Evolutionary conservation across 2,888 invertebrate species (phyloP), one percentile per base, ranked within the genome.

Genomic region (Phymatocera aterrima): DNA sequence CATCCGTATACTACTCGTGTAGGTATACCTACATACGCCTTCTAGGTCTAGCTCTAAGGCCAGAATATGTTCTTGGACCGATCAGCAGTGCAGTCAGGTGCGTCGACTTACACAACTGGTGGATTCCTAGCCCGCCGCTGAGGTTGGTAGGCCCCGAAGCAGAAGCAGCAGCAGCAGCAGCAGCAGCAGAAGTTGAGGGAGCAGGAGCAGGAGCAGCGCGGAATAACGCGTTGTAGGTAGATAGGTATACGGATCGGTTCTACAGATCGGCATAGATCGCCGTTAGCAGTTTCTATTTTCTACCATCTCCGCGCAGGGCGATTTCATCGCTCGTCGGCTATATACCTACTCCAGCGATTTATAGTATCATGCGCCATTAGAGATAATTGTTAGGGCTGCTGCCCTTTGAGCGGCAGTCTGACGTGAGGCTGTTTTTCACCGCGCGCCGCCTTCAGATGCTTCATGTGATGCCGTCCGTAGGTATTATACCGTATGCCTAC

Each of bases 351-450:
- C 85, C 87, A 88, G 87, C 89, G 89, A 89, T 89, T 90, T 90
- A 89, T 89, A 89, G 88, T 88, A 89, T 88, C 87, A 84, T 85
- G 84, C 83, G 85, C 88, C 86, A 90, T 89, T 90, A 89, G 89
- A 87, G 89, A 89, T 90, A 88, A 90, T 90, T 89, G 89, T 90
- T 88, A 83, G 86, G 78, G 78, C 78, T 78, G 78, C 43, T 77
- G 77, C 80, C 77, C 80, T 78, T 65, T 68, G 82, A 77, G 78
- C 82, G 78, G 80, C 79, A 81, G 82, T 84, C 82, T 80, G 84
- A 85, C 84, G 83, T 84, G 85, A 84, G 84, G 84, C 80, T 82
- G 85, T 86, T 88, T 88, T 87, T 88, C 86, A 85, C 80, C 80
- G 60, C 74, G 31, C 72, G 78, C 37, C 65, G 70, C 43, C 78